Evolutionary conservation across 1,140 invertebrate species (phyloP), one percentile per base, ranked within the genome.

Genomic region (Platyscapa corneri): DNA sequence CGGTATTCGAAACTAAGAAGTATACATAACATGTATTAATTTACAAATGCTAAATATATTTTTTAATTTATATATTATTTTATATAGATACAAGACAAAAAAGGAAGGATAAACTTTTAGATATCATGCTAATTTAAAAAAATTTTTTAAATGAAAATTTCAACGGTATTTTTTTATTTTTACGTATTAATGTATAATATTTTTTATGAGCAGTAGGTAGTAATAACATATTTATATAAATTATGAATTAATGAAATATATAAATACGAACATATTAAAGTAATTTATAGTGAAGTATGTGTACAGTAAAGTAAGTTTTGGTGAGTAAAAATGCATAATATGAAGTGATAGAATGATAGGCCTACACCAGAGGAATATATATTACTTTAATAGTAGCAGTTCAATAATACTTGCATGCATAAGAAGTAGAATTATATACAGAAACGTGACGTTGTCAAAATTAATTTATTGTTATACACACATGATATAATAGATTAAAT

Each of bases 371-470:
- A 39, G 42, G 32, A n/a, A 65, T 42, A 80, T 60, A 23, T 49
- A 27, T 27, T 67, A 81, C 12, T n/a, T 67, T 67, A 81, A 32
- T 53, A 1, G 12, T 16, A 76, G 5, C 53, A 81, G 30, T 81
- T 81, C 3, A 49, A 65, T 37, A 20, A 81, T 3, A 46, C 20
- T 81, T 65, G 30, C 79, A 81, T 81, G 79, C 79, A 81, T 27
- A 34, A 46, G n/a, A 32, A 39, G n/a, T 72, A 39, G 18, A 72
- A 72, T 34, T 72, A 74, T 27, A 42, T 74, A 74, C 37, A 74
- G 20, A 74, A 42, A 74, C 42, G 20, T n/a, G 10, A 74, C 2
- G 14, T 3, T 74, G 42, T 42, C 0, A n/a, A 42, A 42, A 7
- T 65, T 16, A 74, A 74, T 42, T 27, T 74, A 2, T 74, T 74